Evolutionary conservation across 53 echinoderm and acorn worm species (phyloP), one percentile per base, ranked within the genome.

Genomic region (Zoroaster sp.): DNA sequence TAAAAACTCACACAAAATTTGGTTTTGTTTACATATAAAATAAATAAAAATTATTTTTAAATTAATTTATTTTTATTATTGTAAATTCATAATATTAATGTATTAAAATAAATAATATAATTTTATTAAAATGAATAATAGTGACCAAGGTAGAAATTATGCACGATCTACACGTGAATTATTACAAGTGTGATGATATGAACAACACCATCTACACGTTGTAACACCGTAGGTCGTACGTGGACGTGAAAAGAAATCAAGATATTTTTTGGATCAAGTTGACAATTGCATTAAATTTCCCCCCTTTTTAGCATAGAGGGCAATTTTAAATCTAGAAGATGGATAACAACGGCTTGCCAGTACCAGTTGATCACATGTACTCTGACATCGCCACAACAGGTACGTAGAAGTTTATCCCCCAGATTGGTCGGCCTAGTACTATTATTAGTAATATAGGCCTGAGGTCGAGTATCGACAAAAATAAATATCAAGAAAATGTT

Each of bases 381-480:
- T 83, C 91, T 11, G 94, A 83, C 69, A 91, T 94, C 8, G 82
- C 77, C 39, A 88, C 91, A 52, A 88, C 91, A 94, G 94, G 94
- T 91, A 30, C 4, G 93, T 74, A 69, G 37, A 5, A 20, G n/a
- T 5, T 33, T 30, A 44, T 8, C 14, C 21, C 23, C 30, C 25
- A 28, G 5, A n/a, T n/a, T n/a, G n/a, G n/a, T n/a, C n/a, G n/a
- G n/a, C n/a, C n/a, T n/a, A n/a, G n/a, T n/a, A n/a, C n/a, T n/a
- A n/a, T n/a, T n/a, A n/a, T n/a, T n/a, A n/a, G n/a, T n/a, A n/a
- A n/a, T n/a, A n/a, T n/a, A n/a, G n/a, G n/a, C n/a, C n/a, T n/a
- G n/a, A n/a, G n/a, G n/a, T n/a, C n/a, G n/a, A n/a, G n/a, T n/a
- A n/a, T n/a, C n/a, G n/a, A n/a, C n/a, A n/a, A n/a, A n/a, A n/a